A percentile compares a stretch with the other conserved stretches of the same genome.
These are phyloP conservation scores for Lampropteryx suffumata DNA, from an alignment of 2,888 invertebrate species.

Conservation along the genomic window DNA sequence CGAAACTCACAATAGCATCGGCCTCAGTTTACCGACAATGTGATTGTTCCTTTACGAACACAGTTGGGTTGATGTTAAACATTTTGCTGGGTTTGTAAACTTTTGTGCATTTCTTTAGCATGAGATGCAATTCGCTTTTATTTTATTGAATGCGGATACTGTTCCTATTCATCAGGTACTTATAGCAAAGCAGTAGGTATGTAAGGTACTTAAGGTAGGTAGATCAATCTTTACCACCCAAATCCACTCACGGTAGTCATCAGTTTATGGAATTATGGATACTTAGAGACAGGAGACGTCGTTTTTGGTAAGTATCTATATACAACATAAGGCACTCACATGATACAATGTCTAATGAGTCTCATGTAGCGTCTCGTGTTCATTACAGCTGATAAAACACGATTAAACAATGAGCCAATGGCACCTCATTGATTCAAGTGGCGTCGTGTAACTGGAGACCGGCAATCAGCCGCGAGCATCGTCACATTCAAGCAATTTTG, in stretches of 20 bases:
- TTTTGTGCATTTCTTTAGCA: constrained; percentile 25
- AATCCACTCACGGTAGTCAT: too few relatives aligned
- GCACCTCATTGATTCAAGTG: constrained; percentile 77
- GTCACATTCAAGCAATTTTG: constrained; percentile 31
- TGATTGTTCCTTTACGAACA: constrained; percentile 47
- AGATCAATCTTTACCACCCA: too few relatives aligned
- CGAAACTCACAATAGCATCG: constrained; percentile 46
- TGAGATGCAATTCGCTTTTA: constrained; percentile 10
- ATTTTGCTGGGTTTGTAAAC: constrained; percentile 31
- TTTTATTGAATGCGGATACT: constrained; percentile 1
- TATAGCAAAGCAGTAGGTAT: neutral
- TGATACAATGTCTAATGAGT: constrained; percentile 45
- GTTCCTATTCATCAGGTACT: neutral
- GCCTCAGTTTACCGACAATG: constrained; percentile 37
- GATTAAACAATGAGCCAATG: constrained; percentile 77
- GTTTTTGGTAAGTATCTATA: too few relatives aligned
- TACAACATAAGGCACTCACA: constrained; percentile 22
- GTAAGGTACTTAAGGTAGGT: too few relatives aligned
- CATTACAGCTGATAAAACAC: constrained; percentile 77
- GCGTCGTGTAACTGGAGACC: constrained; percentile 69
- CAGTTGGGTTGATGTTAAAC: constrained; percentile 33
- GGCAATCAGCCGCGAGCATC: constrained; percentile 56
- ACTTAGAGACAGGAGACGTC: too few relatives aligned
- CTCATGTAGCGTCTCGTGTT: constrained; percentile 40
- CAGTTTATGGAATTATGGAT: too few relatives aligned